Evolutionary conservation across 2,888 invertebrate genomes (phyloP).

Genomic region (Drosophila neotestacea): DNA sequence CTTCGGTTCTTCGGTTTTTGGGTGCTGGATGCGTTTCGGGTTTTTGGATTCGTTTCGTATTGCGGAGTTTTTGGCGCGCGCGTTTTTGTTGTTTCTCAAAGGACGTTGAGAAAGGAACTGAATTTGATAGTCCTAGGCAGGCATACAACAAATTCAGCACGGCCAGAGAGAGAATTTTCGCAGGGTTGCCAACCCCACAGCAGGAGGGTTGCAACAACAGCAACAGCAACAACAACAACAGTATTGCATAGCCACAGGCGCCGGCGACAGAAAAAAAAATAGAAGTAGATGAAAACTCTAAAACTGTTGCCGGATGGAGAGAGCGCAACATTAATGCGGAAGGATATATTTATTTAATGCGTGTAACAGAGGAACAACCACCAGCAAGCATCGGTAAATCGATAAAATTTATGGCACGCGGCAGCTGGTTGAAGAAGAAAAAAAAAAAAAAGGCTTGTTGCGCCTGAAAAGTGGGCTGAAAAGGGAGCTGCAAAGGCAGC

Average conservation of each 20-base stretch:
- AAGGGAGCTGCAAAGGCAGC: not conserved
- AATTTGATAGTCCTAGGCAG: not conserved
- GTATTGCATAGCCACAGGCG: constrained; percentile 73
- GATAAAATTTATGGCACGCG: constrained; percentile 79
- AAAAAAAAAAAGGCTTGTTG: constrained; percentile 55
- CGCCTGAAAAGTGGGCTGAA: constrained; percentile 51
- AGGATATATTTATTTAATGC: constrained; percentile 81
- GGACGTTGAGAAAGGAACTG: constrained; percentile 4
- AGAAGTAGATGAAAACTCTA: no score
- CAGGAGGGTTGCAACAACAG: constrained; percentile 24
- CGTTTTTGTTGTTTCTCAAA: constrained; percentile 5
- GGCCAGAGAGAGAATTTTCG: constrained; percentile 12
- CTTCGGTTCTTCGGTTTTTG: not conserved
- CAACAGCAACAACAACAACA: constrained; percentile 6
- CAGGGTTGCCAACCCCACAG: constrained; percentile 38
- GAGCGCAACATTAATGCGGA: constrained; percentile 73
- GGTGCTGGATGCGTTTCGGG: constrained; percentile 9
- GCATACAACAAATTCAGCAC: constrained; percentile 31
- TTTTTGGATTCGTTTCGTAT: not conserved
- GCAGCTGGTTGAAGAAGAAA: constrained; percentile 60
- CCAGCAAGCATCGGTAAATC: constrained; percentile 42
- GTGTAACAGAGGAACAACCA: constrained; percentile 36
- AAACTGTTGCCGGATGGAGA: constrained; percentile 73
- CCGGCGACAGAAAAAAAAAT: constrained; percentile 45
- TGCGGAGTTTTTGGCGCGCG: constrained; percentile 41